phyloP scores from a whole-genome alignment of 37 sponge, comb jelly and placozoan species.

The Theonella swinhoei region DNA sequence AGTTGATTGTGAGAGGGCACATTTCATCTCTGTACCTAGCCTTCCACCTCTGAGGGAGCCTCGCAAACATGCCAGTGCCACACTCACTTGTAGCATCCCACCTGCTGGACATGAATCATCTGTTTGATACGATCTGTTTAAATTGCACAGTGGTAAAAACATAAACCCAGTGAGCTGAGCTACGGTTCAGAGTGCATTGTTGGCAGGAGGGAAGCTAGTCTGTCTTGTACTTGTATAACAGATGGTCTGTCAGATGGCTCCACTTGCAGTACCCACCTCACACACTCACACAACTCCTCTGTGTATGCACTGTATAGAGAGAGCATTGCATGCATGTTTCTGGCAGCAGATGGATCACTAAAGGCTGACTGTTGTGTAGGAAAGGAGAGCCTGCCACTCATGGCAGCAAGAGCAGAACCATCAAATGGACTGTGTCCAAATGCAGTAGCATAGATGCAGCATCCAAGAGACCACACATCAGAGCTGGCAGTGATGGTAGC shows the following conservation, averaged over 20 bases:
- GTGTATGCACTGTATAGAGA: conserved; percentile 40
- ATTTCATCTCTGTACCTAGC: too few relatives aligned
- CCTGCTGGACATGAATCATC: too few relatives aligned
- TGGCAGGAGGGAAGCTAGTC: too few relatives aligned
- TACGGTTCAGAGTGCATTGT: too few relatives aligned
- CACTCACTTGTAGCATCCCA: too few relatives aligned
- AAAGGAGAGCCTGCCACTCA: conserved; percentile 82
- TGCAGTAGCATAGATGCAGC: conserved; percentile 85
- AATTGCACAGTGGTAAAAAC: too few relatives aligned
- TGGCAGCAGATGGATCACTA: neutral
- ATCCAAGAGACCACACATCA: conserved; percentile 94
- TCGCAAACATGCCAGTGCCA: too few relatives aligned
- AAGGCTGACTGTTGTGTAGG: conserved; percentile 72
- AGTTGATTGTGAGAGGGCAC: too few relatives aligned
- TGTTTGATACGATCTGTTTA: too few relatives aligned
- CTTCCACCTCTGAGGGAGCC: too few relatives aligned
- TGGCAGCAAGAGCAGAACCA: conserved; percentile 83
- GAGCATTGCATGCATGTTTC: neutral
- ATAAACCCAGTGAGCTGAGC: too few relatives aligned
- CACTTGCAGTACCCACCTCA: conserved; percentile 56
- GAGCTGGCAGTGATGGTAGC: conserved; percentile 72
- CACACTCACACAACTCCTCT: conserved; percentile 61
- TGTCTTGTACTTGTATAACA: conserved; percentile 22
- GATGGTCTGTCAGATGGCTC: conserved; percentile 50
- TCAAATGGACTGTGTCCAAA: conserved; percentile 90